These are phyloP conservation scores for Epinotia bilunana DNA, from an alignment of 2,888 invertebrate species.

Conservation along the genomic window DNA sequence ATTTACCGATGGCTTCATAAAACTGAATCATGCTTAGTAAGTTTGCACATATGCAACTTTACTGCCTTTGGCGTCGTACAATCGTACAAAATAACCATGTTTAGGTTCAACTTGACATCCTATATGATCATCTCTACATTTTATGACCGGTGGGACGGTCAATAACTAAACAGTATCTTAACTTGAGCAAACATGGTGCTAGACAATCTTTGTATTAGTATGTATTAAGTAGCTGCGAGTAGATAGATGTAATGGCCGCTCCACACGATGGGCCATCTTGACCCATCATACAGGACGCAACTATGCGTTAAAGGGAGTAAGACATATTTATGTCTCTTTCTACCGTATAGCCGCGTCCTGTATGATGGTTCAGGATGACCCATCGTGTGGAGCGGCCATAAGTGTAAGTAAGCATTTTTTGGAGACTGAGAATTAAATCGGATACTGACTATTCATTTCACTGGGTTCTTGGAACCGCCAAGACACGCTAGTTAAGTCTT, in stretches of 20 bases:
- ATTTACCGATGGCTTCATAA: neutral
- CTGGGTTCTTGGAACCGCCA: constrained; percentile 2
- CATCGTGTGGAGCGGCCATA: too few relatives aligned
- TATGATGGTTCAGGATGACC: too few relatives aligned
- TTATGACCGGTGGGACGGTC: constrained; percentile 17
- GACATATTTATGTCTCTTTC: too few relatives aligned
- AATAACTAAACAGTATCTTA: constrained; percentile 1
- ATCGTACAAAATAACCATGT: constrained; percentile 28
- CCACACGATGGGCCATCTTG: too few relatives aligned
- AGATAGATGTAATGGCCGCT: too few relatives aligned
- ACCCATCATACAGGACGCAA: too few relatives aligned
- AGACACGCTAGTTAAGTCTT: constrained; percentile 16
- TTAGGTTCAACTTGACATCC: constrained; percentile 22
- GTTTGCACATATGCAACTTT: constrained; percentile 12
- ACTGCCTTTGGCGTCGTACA: constrained; percentile 9
- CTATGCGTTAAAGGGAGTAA: too few relatives aligned
- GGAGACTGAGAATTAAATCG: neutral
- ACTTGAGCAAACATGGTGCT: constrained; percentile 2
- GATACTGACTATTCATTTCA: constrained; percentile 11
- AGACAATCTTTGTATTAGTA: neutral
- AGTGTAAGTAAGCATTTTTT: neutral
- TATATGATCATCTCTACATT: constrained; percentile 11
- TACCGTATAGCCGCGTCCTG: too few relatives aligned
- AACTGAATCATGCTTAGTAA: constrained; percentile 13
- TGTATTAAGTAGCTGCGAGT: neutral